Conservation (phyloP, 53 echinoderm and acorn worm species). For the Temnopleurus reevesii region DNA sequence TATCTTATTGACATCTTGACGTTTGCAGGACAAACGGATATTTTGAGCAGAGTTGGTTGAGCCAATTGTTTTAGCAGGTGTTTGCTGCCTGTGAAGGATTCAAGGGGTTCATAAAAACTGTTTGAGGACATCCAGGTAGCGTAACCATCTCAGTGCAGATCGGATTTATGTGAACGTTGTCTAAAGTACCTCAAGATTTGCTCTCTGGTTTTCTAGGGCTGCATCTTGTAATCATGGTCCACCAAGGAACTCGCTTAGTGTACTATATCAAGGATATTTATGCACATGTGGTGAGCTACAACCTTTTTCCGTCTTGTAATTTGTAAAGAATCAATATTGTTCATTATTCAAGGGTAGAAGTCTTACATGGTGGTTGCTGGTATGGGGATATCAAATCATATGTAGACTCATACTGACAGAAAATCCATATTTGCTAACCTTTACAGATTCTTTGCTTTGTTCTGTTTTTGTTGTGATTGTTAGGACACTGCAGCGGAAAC, state of each 20-base stretch:
- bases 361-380: neutral
- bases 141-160: neutral
- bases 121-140: neutral
- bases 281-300: constrained; percentile 55
- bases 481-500: no score
- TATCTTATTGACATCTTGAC: neutral
- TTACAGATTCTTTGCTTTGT: neutral
- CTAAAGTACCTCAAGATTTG: neutral
- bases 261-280: constrained; percentile 58
- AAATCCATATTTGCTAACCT: neutral
- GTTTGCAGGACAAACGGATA: constrained; percentile 22
- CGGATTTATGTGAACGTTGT: neutral
- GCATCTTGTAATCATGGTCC: constrained; percentile 10
- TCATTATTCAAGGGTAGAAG: neutral
- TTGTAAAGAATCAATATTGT: neutral
- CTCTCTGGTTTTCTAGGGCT: constrained; percentile 11
- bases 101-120: neutral
- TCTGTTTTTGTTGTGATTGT: no score
- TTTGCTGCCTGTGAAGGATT: neutral
- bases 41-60: constrained; percentile 18
- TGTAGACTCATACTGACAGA: neutral
- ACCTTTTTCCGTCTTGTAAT: neutral
- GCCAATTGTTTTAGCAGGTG: constrained; percentile 19
- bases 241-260: constrained; percentile 44
- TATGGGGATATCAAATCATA: neutral